These are phyloP conservation scores for Dendropsophus ebraccatus DNA, from an alignment of 2,113 vertebrate genomes.

Conservation along the genomic window DNA sequence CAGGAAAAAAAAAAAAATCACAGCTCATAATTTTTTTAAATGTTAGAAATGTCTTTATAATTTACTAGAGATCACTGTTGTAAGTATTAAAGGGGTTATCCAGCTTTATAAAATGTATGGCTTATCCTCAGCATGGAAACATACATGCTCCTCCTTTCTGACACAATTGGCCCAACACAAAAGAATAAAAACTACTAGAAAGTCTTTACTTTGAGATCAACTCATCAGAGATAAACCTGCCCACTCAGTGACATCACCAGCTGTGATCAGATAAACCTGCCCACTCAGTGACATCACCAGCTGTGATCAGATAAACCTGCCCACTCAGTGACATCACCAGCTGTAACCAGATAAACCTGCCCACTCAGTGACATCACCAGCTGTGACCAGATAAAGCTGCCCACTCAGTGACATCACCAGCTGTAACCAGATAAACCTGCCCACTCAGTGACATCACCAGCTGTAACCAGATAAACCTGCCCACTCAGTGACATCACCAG, in stretches of 20 bases:
- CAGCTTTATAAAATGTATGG: too few relatives aligned
- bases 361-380: background rate
- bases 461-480: background rate
- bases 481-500: background rate
- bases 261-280: background rate
- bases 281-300: background rate
- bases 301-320: background rate
- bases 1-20: too few relatives aligned
- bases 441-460: background rate
- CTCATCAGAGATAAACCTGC: too few relatives aligned
- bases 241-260: background rate
- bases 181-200: too few relatives aligned
- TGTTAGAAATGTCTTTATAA: background rate
- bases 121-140: too few relatives aligned
- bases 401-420: background rate
- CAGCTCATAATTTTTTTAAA: too few relatives aligned
- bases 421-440: background rate
- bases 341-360: too few relatives aligned
- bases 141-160: too few relatives aligned
- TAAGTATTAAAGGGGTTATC: too few relatives aligned
- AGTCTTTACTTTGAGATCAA: background rate
- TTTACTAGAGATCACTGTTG: background rate
- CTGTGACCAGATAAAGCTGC: background rate
- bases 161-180: too few relatives aligned
- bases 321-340: too few relatives aligned